Percentiles rank a stretch among this genome's conserved stretches.
These are phyloP conservation scores for Monoplex corrugatus DNA, from an alignment of 2,888 invertebrate species.

Conservation along the genomic window DNA sequence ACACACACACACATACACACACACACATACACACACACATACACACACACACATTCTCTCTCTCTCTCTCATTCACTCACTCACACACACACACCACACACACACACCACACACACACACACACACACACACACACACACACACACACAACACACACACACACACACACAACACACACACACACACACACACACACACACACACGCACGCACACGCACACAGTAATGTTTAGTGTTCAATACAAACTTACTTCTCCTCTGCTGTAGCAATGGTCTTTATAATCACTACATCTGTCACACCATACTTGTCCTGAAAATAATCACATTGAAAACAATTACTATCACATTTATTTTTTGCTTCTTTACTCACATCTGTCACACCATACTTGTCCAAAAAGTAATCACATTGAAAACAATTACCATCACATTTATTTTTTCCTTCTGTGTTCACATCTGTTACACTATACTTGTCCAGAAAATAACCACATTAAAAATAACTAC, in stretches of 20 bases:
- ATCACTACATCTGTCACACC: neutral
- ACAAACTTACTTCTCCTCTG: neutral
- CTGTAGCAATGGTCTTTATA: neutral
- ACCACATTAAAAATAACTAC: no score
- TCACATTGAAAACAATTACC: no score
- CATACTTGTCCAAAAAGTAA: no score
- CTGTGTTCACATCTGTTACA: no score
- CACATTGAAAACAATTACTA: neutral
- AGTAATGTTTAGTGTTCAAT: no score
- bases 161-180: neutral
- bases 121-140: neutral
- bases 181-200: neutral
- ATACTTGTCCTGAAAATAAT: conserved; percentile 37
- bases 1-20: no score
- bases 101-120: neutral
- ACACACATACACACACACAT: no score
- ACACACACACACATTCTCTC: neutral
- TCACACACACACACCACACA: neutral
- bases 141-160: neutral
- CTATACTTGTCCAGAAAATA: no score
- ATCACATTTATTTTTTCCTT: no score
- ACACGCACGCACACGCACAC: neutral
- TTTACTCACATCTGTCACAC: neutral
- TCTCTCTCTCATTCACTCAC: neutral
- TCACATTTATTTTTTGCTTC: no score